Base-by-base conservation (phyloP, 2,888 invertebrate genomes). In the Sminthurides aquaticus region DNA sequence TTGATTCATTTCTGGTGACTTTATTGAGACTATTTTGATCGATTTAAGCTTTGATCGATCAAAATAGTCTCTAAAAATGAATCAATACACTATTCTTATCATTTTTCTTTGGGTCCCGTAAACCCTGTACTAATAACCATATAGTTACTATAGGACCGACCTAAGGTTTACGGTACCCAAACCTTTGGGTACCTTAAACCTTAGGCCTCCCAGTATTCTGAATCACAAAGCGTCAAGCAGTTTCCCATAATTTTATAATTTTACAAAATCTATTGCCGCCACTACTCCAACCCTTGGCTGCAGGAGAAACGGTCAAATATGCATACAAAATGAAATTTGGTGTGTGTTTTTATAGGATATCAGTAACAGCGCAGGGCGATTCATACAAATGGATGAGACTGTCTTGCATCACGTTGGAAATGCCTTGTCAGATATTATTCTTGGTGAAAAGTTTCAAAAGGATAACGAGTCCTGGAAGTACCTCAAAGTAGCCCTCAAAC, bases 401-500 rank as follows among this genome's bases (percentile, higher is more conserved):
- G 60, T 88, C 8, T 80, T 84, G n/a, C 87, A 91, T 76, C 84
- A 84, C 29, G 76, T 92, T 68, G 92, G 91, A 25, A 89, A 90
- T 75, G 81, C 88, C 24, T 82, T 92, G 64, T 89, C 89, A 76
- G 83, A 84, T 70, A 79, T 92, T 56, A 87, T 91, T 22, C 90
- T 91, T 76, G 92, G 92, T 0, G 83, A 83, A 74, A 84, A 84
- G 71, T 92, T 87, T 64, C 67, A 66, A 15, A 72, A 74, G 29
- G 69, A 75, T 3, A 88, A 91, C 76, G 81, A 83, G 75, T 85
- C 85, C 3, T 93, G 92, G 90, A 80, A 80, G 64, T 89, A 89
- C 84, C 79, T 91, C 64, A 85, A 88, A 75, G 80, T 86, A 73
- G 80, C 90, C 60, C 90, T 91, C 78, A 90, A 91, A 76, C 89